phyloP scores from a whole-genome alignment of 2,888 invertebrate species.

The Nomada hirtipes region DNA sequence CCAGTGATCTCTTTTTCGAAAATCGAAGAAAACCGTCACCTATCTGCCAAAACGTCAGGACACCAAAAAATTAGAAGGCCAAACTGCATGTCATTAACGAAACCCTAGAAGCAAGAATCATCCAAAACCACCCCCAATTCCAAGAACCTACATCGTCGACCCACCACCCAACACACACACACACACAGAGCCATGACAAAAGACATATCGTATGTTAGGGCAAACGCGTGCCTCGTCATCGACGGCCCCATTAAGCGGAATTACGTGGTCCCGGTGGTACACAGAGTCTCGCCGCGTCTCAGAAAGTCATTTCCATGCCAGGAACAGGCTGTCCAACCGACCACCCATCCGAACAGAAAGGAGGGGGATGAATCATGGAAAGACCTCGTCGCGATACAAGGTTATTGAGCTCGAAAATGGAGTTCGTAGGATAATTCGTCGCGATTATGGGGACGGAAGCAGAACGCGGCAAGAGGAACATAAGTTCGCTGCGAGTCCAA shows the following conservation, averaged over 20 bases:
- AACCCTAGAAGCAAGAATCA: neutral
- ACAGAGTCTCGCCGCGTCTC: neutral
- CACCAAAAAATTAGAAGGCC: neutral
- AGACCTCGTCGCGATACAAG: slow-evolving; percentile 52
- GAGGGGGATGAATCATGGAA: slow-evolving; percentile 3
- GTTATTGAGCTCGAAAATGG: slow-evolving; percentile 58
- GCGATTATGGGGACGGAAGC: neutral
- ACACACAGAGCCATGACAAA: neutral
- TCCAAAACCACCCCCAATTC: neutral
- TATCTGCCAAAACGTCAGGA: neutral
- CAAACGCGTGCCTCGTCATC: slow-evolving; percentile 42
- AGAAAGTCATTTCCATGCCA: slow-evolving; percentile 42
- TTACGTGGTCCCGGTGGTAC: slow-evolving; percentile 29
- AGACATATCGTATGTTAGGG: neutral
- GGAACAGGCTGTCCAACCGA: slow-evolving; percentile 12
- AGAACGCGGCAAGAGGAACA: neutral
- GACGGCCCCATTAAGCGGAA: slow-evolving; percentile 48
- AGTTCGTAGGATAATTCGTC: slow-evolving; percentile 47
- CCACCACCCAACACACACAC: no score
- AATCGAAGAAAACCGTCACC: neutral
- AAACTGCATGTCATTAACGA: neutral
- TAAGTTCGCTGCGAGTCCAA: neutral
- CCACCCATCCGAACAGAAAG: neutral
- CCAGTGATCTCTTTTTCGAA: neutral
- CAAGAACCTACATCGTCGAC: neutral